Base-by-base conservation (phyloP, 1,140 invertebrate species). In the Panagrolaimus sp. region DNA sequence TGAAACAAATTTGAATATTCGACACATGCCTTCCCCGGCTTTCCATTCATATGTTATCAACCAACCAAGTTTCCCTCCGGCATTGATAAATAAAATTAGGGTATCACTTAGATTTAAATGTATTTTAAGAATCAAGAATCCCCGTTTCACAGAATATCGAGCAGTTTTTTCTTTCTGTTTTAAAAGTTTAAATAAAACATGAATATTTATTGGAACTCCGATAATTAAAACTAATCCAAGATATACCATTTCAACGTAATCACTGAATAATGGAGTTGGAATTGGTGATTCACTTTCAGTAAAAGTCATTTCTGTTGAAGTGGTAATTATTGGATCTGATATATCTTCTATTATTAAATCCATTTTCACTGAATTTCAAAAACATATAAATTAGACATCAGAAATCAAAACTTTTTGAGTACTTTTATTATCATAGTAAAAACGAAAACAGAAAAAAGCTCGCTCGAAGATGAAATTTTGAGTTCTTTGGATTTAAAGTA, bases 61-160 rank as follows among this genome's bases (percentile, higher is more conserved):
- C 80, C 80, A 82, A 6, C 68, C 58, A 4, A 83, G 63, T 58
- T 82, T 82, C 17, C 76, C 76, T 21, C 72, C 55, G 6, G 79
- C 73, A 10, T 76, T 70, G 21, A 79, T 70, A 24, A 81, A 65
- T 17, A 79, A 38, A 17, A 82, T 74, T 7, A 82, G 68, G 8
- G 83, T 63, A 66, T 82, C 81, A n/a, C 73, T 76, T n/a, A 82
- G 74, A 68, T 79, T 81, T 69, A 82, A 65, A 64, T 82, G 77
- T 28, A 82, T 74, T 72, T 82, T 82, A 14, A 82, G 73, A 63
- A 82, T 65, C 9, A 82, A 21, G 64, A 82, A 82, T 1, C 80
- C 72, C 32, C 69, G 52, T 73, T 77, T 81, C 43, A 67, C 82
- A 55, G 63, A 43, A 38, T 65, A 65, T 17, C 17, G 17, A 17